These are phyloP conservation scores for Drosophila sturtevanti DNA, from an alignment of 1,140 invertebrate species.

Conservation along the genomic window DNA sequence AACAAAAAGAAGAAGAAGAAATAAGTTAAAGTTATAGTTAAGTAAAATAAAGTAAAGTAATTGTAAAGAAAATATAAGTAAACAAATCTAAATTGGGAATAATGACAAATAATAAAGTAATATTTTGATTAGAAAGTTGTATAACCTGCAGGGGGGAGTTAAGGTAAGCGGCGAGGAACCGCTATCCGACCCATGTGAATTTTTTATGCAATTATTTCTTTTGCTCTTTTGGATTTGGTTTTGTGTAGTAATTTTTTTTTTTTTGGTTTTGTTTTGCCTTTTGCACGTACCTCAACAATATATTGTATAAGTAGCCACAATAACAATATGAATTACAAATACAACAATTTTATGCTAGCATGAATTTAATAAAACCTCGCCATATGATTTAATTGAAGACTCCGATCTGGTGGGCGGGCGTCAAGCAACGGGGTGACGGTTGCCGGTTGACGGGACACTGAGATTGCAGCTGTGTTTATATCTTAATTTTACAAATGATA, in stretches of 20 bases:
- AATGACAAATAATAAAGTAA: slow-evolving; percentile 63
- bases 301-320: slow-evolving; percentile 70
- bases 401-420: neutral
- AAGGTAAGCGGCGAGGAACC: slow-evolving; percentile 6
- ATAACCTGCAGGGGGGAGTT: slow-evolving; percentile 58
- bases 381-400: slow-evolving; percentile 73
- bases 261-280: slow-evolving; percentile 36
- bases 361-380: slow-evolving; percentile 48
- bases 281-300: slow-evolving; percentile 58
- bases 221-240: slow-evolving; percentile 43
- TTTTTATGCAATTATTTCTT: slow-evolving; percentile 78
- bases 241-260: neutral
- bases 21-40: too few relatives aligned
- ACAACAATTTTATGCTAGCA: slow-evolving; percentile 57
- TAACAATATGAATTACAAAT: slow-evolving; percentile 16
- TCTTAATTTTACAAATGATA: slow-evolving; percentile 72
- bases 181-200: slow-evolving; percentile 66
- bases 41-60: slow-evolving; percentile 33
- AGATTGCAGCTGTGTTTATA: slow-evolving; percentile 49
- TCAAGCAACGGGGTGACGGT: neutral
- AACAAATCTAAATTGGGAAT: slow-evolving; percentile 30
- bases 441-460: slow-evolving; percentile 19
- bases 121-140: slow-evolving; percentile 79
- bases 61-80: slow-evolving; percentile 27
- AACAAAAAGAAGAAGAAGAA: too few relatives aligned